phyloP scores from a whole-genome alignment of 2,888 invertebrate species.

The Meiosimyza platycephala region DNA sequence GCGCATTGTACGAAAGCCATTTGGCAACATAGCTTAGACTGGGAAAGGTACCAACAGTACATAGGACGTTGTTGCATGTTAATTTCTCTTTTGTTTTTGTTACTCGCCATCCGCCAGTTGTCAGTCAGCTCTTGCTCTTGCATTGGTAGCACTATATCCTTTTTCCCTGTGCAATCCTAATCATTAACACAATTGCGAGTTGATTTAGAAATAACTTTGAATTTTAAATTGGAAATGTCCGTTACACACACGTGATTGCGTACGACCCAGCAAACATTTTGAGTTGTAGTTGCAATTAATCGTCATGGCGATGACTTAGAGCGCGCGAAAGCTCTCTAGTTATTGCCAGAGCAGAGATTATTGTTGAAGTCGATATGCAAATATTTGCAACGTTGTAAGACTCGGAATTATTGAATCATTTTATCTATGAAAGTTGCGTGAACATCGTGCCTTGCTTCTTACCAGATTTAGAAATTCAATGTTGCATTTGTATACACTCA shows the following conservation, averaged over 20 bases:
- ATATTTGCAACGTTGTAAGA: too few relatives aligned
- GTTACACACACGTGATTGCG: conserved; percentile 54
- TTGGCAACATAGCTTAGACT: not conserved
- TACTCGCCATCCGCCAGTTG: not conserved
- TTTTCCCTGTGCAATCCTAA: conserved; percentile 49
- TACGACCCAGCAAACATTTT: not conserved
- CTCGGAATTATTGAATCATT: too few relatives aligned
- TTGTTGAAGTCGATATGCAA: too few relatives aligned
- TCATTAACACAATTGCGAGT: conserved; percentile 61
- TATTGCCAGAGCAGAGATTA: too few relatives aligned
- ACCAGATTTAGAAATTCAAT: too few relatives aligned
- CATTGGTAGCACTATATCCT: conserved; percentile 23
- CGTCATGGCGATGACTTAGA: too few relatives aligned
- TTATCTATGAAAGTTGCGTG: too few relatives aligned
- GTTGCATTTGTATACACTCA: too few relatives aligned
- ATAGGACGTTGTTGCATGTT: conserved; percentile 13
- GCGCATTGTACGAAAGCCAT: not conserved
- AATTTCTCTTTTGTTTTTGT: conserved; percentile 29
- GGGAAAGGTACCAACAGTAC: not conserved
- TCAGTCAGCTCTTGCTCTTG: not conserved
- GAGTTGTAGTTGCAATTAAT: too few relatives aligned
- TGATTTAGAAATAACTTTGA: conserved; percentile 53
- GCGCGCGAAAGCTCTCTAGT: too few relatives aligned
- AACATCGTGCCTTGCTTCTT: too few relatives aligned
- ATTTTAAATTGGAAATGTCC: conserved; percentile 62